Evolutionary conservation across 23 tunicate species (phyloP), one percentile per base, ranked within the genome.

Genomic region (Ascidia mentula): DNA sequence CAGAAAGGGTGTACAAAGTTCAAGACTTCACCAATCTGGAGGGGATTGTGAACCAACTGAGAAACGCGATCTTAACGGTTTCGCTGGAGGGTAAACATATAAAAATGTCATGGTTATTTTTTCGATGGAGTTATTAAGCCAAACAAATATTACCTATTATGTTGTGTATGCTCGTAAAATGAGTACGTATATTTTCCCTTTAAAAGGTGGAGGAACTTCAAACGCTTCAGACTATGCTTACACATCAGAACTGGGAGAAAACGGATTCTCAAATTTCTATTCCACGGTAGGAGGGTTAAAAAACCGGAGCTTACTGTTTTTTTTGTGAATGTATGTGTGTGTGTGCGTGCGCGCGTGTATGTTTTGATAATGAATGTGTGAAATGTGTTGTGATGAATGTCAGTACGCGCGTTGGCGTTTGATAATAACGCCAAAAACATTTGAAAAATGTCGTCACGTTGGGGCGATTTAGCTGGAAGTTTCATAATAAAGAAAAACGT

Each of bases 31-130:
- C 46, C 0, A 74, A 53, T 20, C n/a, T 79, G 83, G 69, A 61
- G 13, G 31, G 35, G 22, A 79, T 79, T 39, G 59, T 79, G 9
- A 35, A 30, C 12, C 18, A 79, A 15, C 45, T 79, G 45, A 35
- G 59, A 60, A 32, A 72, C 26, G 74, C 74, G 4, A 69, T 79
- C 33, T 22, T 79, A 32, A 61, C 69, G 1, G 37, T 79, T 35
- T 32, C 34, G 32, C 31, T 79, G 74, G 83, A 79, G 61, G 83
- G 83, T 79, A 60, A 45, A 3, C 32, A 20, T 15, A 17, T n/a
- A n/a, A n/a, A n/a, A n/a, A n/a, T n/a, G n/a, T n/a, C n/a, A n/a
- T n/a, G n/a, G n/a, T n/a, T n/a, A n/a, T n/a, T n/a, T n/a, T n/a
- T n/a, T n/a, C n/a, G n/a, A n/a, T n/a, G n/a, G n/a, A n/a, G n/a